phyloP scores from a whole-genome alignment of 1,140 invertebrate genomes.

The Artemia franciscana region DNA sequence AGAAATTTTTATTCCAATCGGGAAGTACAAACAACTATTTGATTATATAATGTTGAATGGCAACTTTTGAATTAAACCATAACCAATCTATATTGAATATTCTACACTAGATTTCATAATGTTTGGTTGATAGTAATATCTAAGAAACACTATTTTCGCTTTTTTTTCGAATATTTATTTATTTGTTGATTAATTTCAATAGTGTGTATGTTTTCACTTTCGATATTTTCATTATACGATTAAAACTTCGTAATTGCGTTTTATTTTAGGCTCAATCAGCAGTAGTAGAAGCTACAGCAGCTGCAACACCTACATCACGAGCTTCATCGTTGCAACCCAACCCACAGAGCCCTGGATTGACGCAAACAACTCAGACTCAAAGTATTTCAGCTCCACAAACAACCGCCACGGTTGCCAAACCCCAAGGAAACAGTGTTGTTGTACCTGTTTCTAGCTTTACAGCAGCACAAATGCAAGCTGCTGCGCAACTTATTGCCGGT shows the following conservation, averaged over 20 bases:
- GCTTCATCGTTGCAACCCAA: constrained; percentile 6
- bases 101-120: too few relatives aligned
- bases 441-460: constrained; percentile 20
- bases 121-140: too few relatives aligned
- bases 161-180: background rate
- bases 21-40: too few relatives aligned
- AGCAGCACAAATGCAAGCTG: constrained; percentile 18
- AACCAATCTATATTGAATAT: too few relatives aligned
- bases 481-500: constrained; percentile 17
- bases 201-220: background rate
- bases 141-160: background rate
- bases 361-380: constrained; percentile 1
- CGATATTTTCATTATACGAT: background rate
- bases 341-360: constrained; percentile 7
- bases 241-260: background rate
- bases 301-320: constrained; percentile 6
- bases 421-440: constrained; percentile 12
- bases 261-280: constrained; percentile 8
- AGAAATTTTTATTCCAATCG: too few relatives aligned
- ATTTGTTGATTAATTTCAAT: background rate
- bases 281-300: constrained; percentile 8
- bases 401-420: background rate
- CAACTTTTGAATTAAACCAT: too few relatives aligned
- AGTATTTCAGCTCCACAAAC: background rate
- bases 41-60: too few relatives aligned